Conservation (phyloP, 2,113 vertebrate species). For the Leucopternis melanops region DNA sequence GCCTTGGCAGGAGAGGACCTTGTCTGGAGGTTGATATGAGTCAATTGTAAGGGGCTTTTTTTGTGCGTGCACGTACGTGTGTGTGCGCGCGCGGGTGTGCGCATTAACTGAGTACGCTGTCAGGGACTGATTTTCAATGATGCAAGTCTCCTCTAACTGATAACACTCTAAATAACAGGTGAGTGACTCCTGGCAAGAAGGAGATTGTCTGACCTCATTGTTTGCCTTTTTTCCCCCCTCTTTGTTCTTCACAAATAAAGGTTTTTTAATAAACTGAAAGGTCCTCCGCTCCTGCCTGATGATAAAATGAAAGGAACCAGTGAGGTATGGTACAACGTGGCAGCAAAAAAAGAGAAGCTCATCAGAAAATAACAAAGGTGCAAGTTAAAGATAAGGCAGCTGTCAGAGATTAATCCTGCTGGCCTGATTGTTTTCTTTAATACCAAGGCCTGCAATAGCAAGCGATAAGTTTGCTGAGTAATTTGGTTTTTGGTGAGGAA, state of each 20-base stretch:
- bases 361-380: slow-evolving; percentile 99
- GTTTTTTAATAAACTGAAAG: slow-evolving; percentile 99
- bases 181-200: slow-evolving; percentile 97
- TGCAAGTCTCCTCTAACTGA: slow-evolving; percentile 84
- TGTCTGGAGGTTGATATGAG: slow-evolving; percentile 75
- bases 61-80: background rate
- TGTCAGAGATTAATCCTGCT: slow-evolving; percentile 99
- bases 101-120: slow-evolving; percentile 66
- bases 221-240: slow-evolving; percentile 88
- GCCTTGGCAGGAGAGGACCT: slow-evolving; percentile 77
- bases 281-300: slow-evolving; percentile 89
- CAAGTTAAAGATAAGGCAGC: slow-evolving; percentile 99
- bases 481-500: slow-evolving; percentile 98
- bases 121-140: slow-evolving; percentile 73
- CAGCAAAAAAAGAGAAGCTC: slow-evolving; percentile 92
- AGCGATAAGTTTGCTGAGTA: slow-evolving; percentile 99
- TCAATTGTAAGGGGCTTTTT: slow-evolving; percentile 66
- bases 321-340: slow-evolving; percentile 99
- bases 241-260: slow-evolving; percentile 99
- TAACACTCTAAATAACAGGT: slow-evolving; percentile 99
- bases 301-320: slow-evolving; percentile 99
- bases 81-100: background rate
- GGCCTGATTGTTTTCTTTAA: slow-evolving; percentile 99
- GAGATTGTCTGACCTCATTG: slow-evolving; percentile 99
- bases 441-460: slow-evolving; percentile 97